Conservation (phyloP, 2,888 invertebrate species). For the Antheraea yamamai region DNA sequence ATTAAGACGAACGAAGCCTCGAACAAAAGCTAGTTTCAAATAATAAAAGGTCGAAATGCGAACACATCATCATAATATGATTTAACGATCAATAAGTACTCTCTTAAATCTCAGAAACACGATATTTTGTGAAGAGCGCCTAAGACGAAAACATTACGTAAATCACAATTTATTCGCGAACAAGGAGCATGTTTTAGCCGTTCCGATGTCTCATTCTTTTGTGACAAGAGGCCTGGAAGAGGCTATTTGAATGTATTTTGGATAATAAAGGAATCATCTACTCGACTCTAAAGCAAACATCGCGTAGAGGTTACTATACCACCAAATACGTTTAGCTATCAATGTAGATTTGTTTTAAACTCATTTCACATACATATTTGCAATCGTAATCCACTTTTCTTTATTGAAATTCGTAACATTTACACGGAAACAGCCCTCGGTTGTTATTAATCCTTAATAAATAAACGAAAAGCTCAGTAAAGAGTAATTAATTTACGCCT, state of each 20-base stretch:
- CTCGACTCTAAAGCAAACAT: conserved; percentile 50
- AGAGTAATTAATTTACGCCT: not conserved
- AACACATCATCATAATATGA: conserved; percentile 7
- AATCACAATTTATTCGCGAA: conserved; percentile 50
- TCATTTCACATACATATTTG: no score
- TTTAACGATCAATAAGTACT: conserved; percentile 16
- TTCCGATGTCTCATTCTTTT: conserved; percentile 57
- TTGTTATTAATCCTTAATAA: not conserved
- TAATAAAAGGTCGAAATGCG: not conserved
- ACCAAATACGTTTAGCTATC: conserved; percentile 14
- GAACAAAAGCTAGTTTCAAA: no score
- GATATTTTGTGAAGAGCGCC: conserved; percentile 20
- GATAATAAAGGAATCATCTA: conserved; percentile 66
- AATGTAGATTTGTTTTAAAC: not conserved
- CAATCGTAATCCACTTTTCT: not conserved
- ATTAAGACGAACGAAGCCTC: no score
- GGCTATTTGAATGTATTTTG: conserved; percentile 65
- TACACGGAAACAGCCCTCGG: not conserved
- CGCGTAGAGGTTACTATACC: conserved; percentile 35
- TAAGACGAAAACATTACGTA: conserved; percentile 53
- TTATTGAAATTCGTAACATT: not conserved
- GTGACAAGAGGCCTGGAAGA: conserved; percentile 55
- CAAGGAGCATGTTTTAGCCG: conserved; percentile 61
- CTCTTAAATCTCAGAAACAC: conserved; percentile 20
- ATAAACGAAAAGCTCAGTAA: not conserved